Percentiles rank a stretch among this genome's conserved stretches.
phyloP scores from a whole-genome alignment of 2,888 invertebrate species.

The Miltochrista miniata region DNA sequence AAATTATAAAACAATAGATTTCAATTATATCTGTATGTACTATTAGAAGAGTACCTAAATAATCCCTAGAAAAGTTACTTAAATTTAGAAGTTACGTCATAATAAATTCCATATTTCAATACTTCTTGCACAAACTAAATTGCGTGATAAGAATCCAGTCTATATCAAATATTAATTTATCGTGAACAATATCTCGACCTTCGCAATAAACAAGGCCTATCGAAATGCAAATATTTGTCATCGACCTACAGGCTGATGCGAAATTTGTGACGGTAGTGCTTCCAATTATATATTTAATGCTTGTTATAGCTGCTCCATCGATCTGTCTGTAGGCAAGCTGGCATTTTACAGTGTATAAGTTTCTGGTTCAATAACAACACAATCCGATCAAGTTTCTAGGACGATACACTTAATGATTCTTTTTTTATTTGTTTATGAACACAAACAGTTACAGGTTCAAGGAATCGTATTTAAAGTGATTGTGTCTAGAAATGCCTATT shows the following conservation, averaged over 20 bases:
- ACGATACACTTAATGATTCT: too few species aligned
- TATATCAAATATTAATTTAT: constrained; percentile 9
- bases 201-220: constrained; percentile 34
- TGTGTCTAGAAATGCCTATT: too few species aligned
- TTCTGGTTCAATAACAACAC: too few species aligned
- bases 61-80: background rate
- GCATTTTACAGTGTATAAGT: background rate
- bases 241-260: constrained; percentile 25
- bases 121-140: background rate
- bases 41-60: background rate
- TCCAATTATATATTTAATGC: constrained; percentile 32
- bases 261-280: constrained; percentile 23
- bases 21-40: too few species aligned
- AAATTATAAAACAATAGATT: too few species aligned
- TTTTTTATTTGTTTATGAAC: too few species aligned
- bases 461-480: too few species aligned
- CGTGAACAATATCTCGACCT: constrained; percentile 8
- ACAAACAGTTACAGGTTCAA: too few species aligned
- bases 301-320: constrained; percentile 21
- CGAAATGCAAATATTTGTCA: constrained; percentile 42
- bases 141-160: constrained; percentile 14
- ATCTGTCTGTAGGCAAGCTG: constrained; percentile 20
- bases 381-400: too few species aligned
- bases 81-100: background rate
- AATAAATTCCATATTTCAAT: background rate